These are phyloP conservation scores for Drepanosiphum platanoidis DNA, from an alignment of 2,888 invertebrate species.

Conservation along the genomic window DNA sequence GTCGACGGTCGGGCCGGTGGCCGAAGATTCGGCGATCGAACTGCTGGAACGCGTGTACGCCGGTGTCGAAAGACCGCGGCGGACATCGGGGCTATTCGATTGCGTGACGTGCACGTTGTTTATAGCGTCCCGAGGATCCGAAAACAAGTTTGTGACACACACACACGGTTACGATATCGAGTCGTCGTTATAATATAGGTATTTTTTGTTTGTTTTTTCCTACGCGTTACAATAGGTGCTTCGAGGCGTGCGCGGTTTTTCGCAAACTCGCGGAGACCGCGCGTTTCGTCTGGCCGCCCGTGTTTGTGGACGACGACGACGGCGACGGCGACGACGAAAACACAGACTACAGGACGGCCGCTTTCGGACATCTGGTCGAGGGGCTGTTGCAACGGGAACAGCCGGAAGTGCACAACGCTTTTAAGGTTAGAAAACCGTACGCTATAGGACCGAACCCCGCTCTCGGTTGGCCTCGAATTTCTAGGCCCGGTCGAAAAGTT, in stretches of 20 bases:
- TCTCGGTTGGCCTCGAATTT: no score
- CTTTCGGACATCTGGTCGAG: constrained; percentile 44
- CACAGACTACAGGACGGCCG: constrained; percentile 14
- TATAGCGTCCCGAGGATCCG: constrained; percentile 39
- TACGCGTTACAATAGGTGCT: constrained; percentile 7
- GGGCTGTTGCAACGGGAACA: constrained; percentile 32
- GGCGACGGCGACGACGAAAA: neutral
- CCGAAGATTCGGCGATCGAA: neutral
- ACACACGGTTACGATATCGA: neutral
- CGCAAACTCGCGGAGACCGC: constrained; percentile 2
- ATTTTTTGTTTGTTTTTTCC: neutral
- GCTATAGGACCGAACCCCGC: neutral
- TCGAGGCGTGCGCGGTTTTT: constrained; percentile 33
- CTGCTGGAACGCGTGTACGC: constrained; percentile 30
- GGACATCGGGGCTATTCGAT: constrained; percentile 11
- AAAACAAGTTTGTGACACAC: constrained; percentile 24
- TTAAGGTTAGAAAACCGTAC: constrained; percentile 3
- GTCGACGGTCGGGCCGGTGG: constrained; percentile 18
- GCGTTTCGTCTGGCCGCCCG: constrained; percentile 19
- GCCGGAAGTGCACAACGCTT: constrained; percentile 49
- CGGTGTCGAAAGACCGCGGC: neutral
- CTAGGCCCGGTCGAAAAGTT: no score
- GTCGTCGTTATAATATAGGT: no score
- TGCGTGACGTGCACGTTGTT: constrained; percentile 38
- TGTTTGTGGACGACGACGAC: neutral